Percentiles rank a stretch among this genome's conserved stretches.
Conservation (phyloP, 2,797 vertebrate genomes). For the Gambusia yucatana region DNA sequence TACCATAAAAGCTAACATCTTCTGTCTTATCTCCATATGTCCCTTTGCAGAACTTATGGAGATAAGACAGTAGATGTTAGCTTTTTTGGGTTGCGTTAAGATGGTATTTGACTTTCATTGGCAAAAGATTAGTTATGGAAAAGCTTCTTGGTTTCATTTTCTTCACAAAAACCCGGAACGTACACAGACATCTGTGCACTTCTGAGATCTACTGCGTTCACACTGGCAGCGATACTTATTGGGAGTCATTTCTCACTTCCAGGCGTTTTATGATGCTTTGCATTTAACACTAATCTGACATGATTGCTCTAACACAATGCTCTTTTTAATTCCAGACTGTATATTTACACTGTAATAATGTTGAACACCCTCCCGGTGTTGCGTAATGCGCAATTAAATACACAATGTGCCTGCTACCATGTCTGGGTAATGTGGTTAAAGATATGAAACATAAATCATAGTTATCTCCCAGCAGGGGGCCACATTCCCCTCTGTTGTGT, state of each 20-base stretch:
- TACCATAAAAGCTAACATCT: background rate
- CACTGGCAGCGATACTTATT: background rate
- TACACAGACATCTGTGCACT: background rate
- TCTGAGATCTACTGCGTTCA: background rate
- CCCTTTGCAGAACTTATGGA: too few relatives aligned
- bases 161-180: background rate
- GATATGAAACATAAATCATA: conserved; percentile 58
- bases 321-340: conserved; percentile 34
- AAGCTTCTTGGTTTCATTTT: background rate
- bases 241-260: conserved; percentile 13
- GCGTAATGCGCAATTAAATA: conserved; percentile 54
- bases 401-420: conserved; percentile 28
- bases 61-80: background rate
- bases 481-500: conserved; percentile 8
- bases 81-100: background rate
- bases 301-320: conserved; percentile 37
- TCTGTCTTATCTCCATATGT: background rate
- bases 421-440: conserved; percentile 43
- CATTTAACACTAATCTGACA: conserved; percentile 33
- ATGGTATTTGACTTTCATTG: background rate
- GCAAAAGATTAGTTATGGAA: background rate
- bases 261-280: conserved; percentile 30
- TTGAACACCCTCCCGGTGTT: conserved; percentile 27
- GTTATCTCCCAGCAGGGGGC: conserved; percentile 42
- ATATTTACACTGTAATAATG: conserved; percentile 61